phyloP scores from a whole-genome alignment of 2,797 vertebrate genomes.

The Platalea minor region DNA sequence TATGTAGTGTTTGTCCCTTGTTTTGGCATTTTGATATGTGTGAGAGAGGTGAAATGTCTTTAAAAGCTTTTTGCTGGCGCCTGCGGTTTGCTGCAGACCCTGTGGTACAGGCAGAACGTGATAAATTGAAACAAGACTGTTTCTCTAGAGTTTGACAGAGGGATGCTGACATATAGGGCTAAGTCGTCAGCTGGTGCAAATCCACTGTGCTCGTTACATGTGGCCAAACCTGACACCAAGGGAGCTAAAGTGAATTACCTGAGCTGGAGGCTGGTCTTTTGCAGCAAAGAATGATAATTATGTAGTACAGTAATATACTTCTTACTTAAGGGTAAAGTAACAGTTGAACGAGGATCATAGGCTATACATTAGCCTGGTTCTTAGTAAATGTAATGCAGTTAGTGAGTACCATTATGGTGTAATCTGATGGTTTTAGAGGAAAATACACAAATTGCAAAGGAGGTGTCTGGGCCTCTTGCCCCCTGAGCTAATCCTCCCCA shows the following conservation, averaged over 20 bases:
- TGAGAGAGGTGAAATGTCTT: slow-evolving; percentile 63
- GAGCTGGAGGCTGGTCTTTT: not conserved
- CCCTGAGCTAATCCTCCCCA: accelerated
- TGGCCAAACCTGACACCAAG: not conserved
- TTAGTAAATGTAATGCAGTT: not conserved
- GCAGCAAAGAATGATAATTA: not conserved
- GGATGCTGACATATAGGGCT: not conserved
- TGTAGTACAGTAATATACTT: not conserved
- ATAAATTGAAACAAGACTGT: slow-evolving; percentile 1
- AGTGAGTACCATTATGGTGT: not conserved
- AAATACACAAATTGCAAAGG: not conserved
- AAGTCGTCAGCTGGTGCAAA: not conserved
- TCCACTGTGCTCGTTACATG: not conserved
- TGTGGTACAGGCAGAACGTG: not conserved
- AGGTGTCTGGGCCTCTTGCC: not conserved
- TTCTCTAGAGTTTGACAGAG: not conserved
- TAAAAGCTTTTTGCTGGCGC: slow-evolving; percentile 63
- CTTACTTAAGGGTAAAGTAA: not conserved
- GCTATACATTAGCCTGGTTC: not conserved
- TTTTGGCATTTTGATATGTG: slow-evolving; percentile 64
- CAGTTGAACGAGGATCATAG: not conserved
- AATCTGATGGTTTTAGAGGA: not conserved
- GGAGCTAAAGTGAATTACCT: not conserved
- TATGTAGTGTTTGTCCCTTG: slow-evolving; percentile 58
- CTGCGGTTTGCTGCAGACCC: slow-evolving; percentile 56